Conservation (phyloP, 2,113 vertebrate species). For the Glaucidium brasilianum region DNA sequence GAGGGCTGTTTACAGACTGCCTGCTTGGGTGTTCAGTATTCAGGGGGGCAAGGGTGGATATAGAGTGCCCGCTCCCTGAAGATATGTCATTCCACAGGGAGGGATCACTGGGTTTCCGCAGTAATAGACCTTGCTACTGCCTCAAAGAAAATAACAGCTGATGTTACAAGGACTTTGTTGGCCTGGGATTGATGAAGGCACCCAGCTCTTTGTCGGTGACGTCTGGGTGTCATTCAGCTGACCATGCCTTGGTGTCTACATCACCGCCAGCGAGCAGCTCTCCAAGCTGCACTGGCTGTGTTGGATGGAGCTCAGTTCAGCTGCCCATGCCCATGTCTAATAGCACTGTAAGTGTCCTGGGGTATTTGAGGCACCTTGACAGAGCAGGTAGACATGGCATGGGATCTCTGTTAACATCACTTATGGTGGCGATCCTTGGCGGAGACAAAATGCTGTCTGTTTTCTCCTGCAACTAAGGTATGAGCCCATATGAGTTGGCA, state of each 20-base stretch:
- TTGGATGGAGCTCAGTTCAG: fast-evolving
- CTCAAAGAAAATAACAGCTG: background rate
- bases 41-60: background rate
- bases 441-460: background rate
- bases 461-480: background rate
- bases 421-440: background rate
- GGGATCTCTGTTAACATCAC: background rate
- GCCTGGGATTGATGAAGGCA: background rate
- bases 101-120: fast-evolving
- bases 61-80: background rate
- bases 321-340: background rate
- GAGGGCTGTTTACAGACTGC: background rate
- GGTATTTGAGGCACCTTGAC: background rate
- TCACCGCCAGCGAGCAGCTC: background rate
- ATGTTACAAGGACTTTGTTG: background rate
- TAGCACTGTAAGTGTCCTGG: background rate
- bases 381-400: fast-evolving
- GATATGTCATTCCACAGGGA: background rate
- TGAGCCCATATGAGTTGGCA: background rate
- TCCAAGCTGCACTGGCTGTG: background rate
- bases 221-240: background rate
- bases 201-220: no score
- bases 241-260: background rate
- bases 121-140: background rate
- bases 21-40: background rate